Evolutionary conservation across 2,888 invertebrate genomes (phyloP), one percentile per base, ranked within the genome.

Genomic region (Pollenia angustigena): DNA sequence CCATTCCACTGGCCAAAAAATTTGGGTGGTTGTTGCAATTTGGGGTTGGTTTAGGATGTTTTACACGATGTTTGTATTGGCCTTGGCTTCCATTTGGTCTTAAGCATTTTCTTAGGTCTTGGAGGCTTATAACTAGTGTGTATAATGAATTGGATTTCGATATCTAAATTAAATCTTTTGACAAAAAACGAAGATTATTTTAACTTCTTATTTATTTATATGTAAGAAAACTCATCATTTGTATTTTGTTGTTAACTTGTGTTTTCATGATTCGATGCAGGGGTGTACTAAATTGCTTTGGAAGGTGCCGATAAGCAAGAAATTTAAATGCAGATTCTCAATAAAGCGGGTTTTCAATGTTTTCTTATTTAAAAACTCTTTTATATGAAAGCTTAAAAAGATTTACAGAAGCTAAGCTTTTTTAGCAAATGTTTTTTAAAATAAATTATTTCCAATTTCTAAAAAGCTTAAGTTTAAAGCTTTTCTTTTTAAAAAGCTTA

Each of bases 101-200:
- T 60, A 32, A 23, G 42, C 56, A 52, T 72, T 68, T 76, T 69
- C 60, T 68, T 75, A 46, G 46, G 46, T 42, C 42, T 52, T 60
- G 72, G 72, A 54, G 62, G 52, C 69, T 78, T 87, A 69, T 74
- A 74, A 58, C 74, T 84, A 84, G 85, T 82, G 87, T 87, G 80
- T 87, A 90, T 90, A 90, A 90, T 90, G 89, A 90, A 89, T 90
- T 90, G 88, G 90, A 89, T 89, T 89, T 89, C 89, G 89, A 89
- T 90, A 89, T 90, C 90, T 90, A 89, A 90, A 90, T 90, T 89
- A 90, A 90, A 90, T 90, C 89, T 89, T 87, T 74, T 75, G 83
- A 76, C 60, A 81, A 80, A 68, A 82, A 44, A 42, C 40, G 42
- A 84, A 80, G 68, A 62, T 78, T 74, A 80, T 58, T 83, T 84